Evolutionary conservation across 2,888 invertebrate genomes (phyloP).

Genomic region (Molorchus minor): DNA sequence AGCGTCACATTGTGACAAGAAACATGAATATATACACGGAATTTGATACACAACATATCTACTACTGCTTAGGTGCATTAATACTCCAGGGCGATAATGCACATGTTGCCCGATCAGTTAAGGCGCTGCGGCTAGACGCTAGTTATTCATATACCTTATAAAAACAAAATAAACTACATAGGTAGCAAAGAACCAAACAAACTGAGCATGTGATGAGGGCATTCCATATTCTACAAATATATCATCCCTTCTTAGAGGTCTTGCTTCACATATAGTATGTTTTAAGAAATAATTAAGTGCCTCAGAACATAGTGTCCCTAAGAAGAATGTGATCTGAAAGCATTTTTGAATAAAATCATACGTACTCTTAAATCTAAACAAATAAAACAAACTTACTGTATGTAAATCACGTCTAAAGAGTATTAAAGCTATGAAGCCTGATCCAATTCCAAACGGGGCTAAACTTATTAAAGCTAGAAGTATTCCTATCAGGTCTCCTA

Average conservation of each 20-base stretch:
- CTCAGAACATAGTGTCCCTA: constrained; percentile 82
- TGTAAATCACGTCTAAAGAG: constrained; percentile 90
- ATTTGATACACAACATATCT: no score
- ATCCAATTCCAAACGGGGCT: constrained; percentile 82
- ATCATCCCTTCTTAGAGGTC: constrained; percentile 76
- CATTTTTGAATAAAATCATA: constrained; percentile 31
- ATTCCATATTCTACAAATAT: constrained; percentile 84
- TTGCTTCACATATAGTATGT: constrained; percentile 80
- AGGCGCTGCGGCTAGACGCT: no score
- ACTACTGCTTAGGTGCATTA: no score
- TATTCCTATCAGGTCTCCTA: constrained; percentile 86
- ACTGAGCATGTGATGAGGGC: constrained; percentile 93
- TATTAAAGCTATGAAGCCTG: constrained; percentile 85
- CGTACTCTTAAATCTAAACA: no score
- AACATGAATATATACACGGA: no score
- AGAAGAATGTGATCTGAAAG: constrained; percentile 83
- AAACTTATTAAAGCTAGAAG: constrained; percentile 84
- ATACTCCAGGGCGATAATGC: no score
- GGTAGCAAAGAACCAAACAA: constrained; percentile 89
- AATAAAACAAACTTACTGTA: constrained; percentile 82
- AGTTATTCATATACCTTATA: constrained; percentile 77
- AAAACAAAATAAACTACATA: constrained; percentile 87
- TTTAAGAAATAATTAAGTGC: constrained; percentile 81
- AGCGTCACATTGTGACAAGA: no score
- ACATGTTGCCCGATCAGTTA: no score